These are phyloP conservation scores for Venusia cambrica DNA, from an alignment of 2,888 invertebrate species.

Conservation along the genomic window DNA sequence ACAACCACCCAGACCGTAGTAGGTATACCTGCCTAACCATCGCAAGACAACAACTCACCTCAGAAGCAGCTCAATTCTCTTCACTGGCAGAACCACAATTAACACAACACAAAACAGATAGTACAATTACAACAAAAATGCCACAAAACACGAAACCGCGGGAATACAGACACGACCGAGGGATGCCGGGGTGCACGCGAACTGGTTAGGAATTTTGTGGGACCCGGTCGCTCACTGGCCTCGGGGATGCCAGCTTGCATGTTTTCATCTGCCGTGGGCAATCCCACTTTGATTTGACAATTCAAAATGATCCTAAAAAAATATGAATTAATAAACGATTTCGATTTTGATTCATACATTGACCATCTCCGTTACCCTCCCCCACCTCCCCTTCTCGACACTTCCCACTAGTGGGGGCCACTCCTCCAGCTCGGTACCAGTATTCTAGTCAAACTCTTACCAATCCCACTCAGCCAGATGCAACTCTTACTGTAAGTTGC, in stretches of 20 bases:
- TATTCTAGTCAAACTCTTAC: no score
- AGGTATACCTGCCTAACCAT: neutral
- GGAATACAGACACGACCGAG: conserved; percentile 10
- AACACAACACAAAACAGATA: conserved; percentile 8
- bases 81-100: conserved; percentile 5
- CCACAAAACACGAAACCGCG: conserved; percentile 16
- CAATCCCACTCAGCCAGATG: no score
- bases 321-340: no score
- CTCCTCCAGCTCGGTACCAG: no score
- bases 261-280: conserved; percentile 2
- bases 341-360: no score
- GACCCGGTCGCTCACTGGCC: conserved; percentile 34
- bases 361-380: no score
- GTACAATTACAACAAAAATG: conserved; percentile 5
- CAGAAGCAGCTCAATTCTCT: conserved; percentile 3
- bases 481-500: no score
- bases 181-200: conserved; percentile 29
- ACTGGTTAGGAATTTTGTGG: conserved; percentile 34
- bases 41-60: conserved; percentile 6
- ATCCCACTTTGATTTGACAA: no score
- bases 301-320: no score
- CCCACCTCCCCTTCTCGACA: no score
- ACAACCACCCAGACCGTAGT: no score
- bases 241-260: conserved; percentile 19
- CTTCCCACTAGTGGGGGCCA: no score